phyloP scores from a whole-genome alignment of 2,888 invertebrate genomes.

The Agrochola macilenta region DNA sequence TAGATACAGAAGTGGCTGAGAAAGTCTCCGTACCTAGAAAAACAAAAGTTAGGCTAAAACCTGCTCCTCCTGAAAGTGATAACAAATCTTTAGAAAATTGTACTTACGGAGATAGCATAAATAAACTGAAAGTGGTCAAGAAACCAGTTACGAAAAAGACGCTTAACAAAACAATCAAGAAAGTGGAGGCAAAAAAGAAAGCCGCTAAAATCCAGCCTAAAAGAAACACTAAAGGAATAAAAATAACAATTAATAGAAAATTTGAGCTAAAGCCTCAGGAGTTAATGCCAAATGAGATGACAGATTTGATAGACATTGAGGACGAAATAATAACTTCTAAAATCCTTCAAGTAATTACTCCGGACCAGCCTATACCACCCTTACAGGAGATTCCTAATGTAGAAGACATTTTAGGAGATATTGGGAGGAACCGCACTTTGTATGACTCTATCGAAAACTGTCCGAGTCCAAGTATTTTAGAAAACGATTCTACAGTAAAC shows the following conservation, averaged over 20 bases:
- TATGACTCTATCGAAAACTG: conserved; percentile 10
- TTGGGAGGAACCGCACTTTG: conserved; percentile 20
- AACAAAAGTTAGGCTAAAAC: conserved; percentile 56
- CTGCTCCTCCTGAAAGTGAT: conserved; percentile 7
- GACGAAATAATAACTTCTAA: conserved; percentile 69
- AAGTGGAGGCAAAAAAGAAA: conserved; percentile 40
- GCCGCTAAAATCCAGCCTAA: conserved; percentile 50
- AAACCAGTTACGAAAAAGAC: conserved; percentile 43
- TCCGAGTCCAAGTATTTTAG: conserved; percentile 49
- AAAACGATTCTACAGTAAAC: conserved; percentile 28
- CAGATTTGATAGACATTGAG: conserved; percentile 70
- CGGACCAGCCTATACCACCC: conserved; percentile 11
- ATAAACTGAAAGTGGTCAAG: conserved; percentile 23
- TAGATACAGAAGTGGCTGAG: conserved; percentile 25
- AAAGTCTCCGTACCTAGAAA: conserved; percentile 47
- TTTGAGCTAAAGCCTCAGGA: conserved; percentile 11
- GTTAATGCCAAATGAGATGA: conserved; percentile 4
- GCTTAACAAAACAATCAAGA: conserved; percentile 39
- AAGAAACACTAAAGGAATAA: conserved; percentile 34
- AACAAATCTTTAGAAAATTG: conserved; percentile 17
- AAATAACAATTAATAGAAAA: background rate
- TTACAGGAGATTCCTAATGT: conserved; percentile 42
- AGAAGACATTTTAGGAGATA: conserved; percentile 45
- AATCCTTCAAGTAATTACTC: conserved; percentile 65
- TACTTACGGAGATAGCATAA: conserved; percentile 19